Evolutionary conservation across 2,888 invertebrate genomes (phyloP).

Genomic region (Dendrolimus pini): DNA sequence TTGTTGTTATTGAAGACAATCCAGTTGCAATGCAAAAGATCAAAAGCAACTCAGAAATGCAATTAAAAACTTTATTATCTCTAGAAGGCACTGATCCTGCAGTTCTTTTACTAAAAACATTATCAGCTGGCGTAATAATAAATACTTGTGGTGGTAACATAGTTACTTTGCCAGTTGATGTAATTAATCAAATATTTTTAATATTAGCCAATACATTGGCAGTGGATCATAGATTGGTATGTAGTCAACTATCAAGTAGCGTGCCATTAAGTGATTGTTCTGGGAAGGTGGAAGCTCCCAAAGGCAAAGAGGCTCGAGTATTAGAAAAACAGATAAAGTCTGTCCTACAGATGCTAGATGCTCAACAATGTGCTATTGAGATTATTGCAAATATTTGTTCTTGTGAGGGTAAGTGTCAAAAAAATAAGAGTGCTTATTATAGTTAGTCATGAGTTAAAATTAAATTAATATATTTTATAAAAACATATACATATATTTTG

Average conservation of each 20-base stretch:
- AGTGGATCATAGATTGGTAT: slow-evolving; percentile 67
- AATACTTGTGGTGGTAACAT: slow-evolving; percentile 68
- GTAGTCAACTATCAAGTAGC: slow-evolving; percentile 66
- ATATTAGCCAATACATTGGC: slow-evolving; percentile 71
- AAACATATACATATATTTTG: no score
- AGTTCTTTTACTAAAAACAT: slow-evolving; percentile 67
- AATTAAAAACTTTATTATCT: slow-evolving; percentile 53
- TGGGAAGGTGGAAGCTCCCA: slow-evolving; percentile 40
- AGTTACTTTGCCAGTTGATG: slow-evolving; percentile 49
- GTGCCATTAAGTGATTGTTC: slow-evolving; percentile 52
- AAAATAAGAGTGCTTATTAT: no score
- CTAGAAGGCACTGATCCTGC: slow-evolving; percentile 56
- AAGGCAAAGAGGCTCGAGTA: slow-evolving; percentile 50
- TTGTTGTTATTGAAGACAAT: slow-evolving; percentile 85
- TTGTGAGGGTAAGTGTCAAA: slow-evolving; percentile 69
- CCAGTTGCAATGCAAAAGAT: slow-evolving; percentile 71
- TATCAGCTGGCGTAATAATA: slow-evolving; percentile 76
- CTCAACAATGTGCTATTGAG: slow-evolving; percentile 82
- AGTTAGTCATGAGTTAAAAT: no score
- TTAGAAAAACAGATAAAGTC: slow-evolving; percentile 67
- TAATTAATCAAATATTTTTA: slow-evolving; percentile 65
- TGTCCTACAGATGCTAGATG: slow-evolving; percentile 75
- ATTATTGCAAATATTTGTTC: slow-evolving; percentile 84
- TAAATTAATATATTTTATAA: no score
- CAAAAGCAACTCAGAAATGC: slow-evolving; percentile 60